Evolutionary conservation across 2,113 vertebrate species (phyloP), one percentile per base, ranked within the genome.

Genomic region (Trichomycterus rosablanca): DNA sequence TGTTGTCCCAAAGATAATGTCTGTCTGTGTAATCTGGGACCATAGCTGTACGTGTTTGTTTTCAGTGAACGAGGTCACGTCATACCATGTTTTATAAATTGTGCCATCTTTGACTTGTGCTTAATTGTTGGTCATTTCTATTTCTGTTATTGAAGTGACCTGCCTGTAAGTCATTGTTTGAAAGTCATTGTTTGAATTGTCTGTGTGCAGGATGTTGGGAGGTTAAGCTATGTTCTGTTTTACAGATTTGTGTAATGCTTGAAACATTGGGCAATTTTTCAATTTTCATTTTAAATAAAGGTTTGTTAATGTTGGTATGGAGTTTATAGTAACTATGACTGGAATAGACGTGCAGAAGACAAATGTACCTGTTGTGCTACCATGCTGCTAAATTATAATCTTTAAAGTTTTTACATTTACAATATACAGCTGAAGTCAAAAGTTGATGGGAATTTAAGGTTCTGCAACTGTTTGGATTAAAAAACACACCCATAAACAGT

Each of bases 261-360:
- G 22, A n/a, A 59, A 4, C 74, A 70, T 76, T 63, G 62, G 49
- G 62, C 70, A 45, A 37, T 40, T 1, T 3, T 5, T 9, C 37
- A 15, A 61, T 40, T 46, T 59, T 49, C 59, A 83, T 82, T 75
- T 70, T 78, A 76, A 80, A 72, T 78, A 80, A 80, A 80, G 63
- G 63, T 68, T 75, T 28, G 55, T 72, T 71, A 67, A 74, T 63
- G 53, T 73, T 77, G 66, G 58, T 64, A 66, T n/a, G n/a, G n/a
- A n/a, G n/a, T n/a, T n/a, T n/a, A n/a, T n/a, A n/a, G n/a, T n/a
- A n/a, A n/a, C n/a, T n/a, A n/a, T n/a, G n/a, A n/a, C n/a, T n/a
- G n/a, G n/a, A n/a, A n/a, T n/a, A n/a, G n/a, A n/a, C n/a, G n/a
- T n/a, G n/a, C n/a, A n/a, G n/a, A n/a, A n/a, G n/a, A n/a, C n/a